A percentile compares a stretch with the other conserved stretches of the same genome.
Conservation (phyloP, 2,797 vertebrate species). For the Coracias cyanogaster region DNA sequence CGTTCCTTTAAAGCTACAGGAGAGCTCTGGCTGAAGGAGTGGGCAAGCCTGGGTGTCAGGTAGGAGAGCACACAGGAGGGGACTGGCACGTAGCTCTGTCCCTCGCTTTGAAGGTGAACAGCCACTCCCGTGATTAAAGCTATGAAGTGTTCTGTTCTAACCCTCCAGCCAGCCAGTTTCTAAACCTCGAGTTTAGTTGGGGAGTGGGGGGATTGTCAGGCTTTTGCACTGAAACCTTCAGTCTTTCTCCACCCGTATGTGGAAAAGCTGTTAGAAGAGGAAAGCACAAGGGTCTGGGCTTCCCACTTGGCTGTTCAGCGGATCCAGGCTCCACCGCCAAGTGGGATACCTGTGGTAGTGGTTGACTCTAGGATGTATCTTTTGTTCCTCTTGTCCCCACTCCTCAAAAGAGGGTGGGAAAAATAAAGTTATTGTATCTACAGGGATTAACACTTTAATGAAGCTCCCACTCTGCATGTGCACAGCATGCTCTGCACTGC, state of each 20-base stretch:
- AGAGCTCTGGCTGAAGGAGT: not conserved
- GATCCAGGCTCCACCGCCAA: not conserved
- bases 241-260: not conserved
- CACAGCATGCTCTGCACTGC: constrained; percentile 56
- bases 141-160: not conserved
- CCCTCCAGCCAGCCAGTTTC: not conserved
- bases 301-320: not conserved
- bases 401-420: not conserved
- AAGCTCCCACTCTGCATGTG: constrained; percentile 50
- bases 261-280: not conserved
- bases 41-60: not conserved
- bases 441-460: not conserved
- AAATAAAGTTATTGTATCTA: not conserved
- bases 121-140: not conserved
- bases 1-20: not conserved
- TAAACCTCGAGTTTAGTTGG: not conserved
- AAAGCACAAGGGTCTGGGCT: not conserved
- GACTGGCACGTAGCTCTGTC: not conserved
- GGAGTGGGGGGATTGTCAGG: not conserved
- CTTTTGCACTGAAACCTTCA: not conserved
- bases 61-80: not conserved
- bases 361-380: not conserved
- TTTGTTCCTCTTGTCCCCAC: not conserved
- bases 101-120: not conserved
- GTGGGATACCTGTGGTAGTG: not conserved